Evolutionary conservation across 2,797 vertebrate genomes (phyloP), one percentile per base, ranked within the genome.

Genomic region (Artibeus lituratus): DNA sequence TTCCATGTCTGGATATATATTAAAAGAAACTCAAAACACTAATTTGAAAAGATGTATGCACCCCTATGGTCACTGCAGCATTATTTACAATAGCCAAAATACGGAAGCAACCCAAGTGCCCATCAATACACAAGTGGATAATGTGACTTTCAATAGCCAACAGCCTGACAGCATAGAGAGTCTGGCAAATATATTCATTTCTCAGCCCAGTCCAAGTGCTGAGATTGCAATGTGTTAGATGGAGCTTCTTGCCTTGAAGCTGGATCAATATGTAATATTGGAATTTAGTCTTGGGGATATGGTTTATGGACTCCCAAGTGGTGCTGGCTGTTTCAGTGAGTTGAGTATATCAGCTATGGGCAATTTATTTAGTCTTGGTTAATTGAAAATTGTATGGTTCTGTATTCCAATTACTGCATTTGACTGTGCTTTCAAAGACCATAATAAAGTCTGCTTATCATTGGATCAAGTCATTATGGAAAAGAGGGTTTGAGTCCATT

Each of bases 361-460:
- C 89, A 94, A 85, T 14, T 95, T 93, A 87, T 92, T 96, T 92
- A 81, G 53, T 96, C 83, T 95, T 94, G 80, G 81, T 73, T 90
- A 94, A 95, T 85, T 73, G 67, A 94, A 87, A 96, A 5, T 91
- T 87, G 49, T 85, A 21, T n/a, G 69, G 32, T 49, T 91, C 70
- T 95, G 11, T 84, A 80, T 93, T 92, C 81, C 81, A 91, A 32
- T 97, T 76, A 89, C 57, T 85, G 51, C 84, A 80, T 87, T 65
- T 59, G 72, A 47, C 85, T 82, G 73, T 82, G 51, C 53, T 96
- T 92, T 97, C 93, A 91, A 96, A 96, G 81, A 77, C 85, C 94
- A 85, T 90, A 77, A 77, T 94, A 91, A 95, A 91, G n/a, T 49
- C 80, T 87, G 5, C 24, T 11, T 65, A 59, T 89, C 72, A 87